A percentile compares a stretch with the other conserved stretches of the same genome.
These are phyloP conservation scores for Pelmatolapia mariae DNA, from an alignment of 2,113 vertebrate species.

Conservation along the genomic window DNA sequence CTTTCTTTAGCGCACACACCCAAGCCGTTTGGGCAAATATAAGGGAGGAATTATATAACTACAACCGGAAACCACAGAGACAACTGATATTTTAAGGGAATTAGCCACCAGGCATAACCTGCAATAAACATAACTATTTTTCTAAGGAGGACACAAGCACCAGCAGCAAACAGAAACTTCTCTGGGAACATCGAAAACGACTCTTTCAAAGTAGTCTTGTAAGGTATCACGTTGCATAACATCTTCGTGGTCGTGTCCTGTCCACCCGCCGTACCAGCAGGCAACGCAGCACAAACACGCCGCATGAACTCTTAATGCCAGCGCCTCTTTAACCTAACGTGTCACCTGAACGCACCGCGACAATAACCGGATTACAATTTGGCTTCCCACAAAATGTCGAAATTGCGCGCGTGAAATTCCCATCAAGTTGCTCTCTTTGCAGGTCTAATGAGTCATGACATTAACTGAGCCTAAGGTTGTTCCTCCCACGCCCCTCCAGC, in stretches of 20 bases:
- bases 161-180: background rate
- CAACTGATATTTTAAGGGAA: background rate
- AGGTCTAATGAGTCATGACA: slow-evolving; percentile 64
- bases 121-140: background rate
- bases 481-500: slow-evolving; percentile 54
- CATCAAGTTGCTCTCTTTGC: background rate
- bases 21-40: background rate
- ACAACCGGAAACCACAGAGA: background rate
- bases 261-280: background rate
- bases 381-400: background rate
- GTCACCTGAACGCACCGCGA: slow-evolving; percentile 20
- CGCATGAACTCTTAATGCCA: background rate
- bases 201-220: background rate
- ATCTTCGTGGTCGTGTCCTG: background rate
- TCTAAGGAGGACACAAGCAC: background rate
- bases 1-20: background rate
- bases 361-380: slow-evolving; percentile 10
- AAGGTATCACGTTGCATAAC: background rate
- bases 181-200: background rate
- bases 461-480: slow-evolving; percentile 19
- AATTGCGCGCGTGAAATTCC: background rate
- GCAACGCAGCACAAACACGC: background rate
- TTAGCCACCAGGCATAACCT: background rate
- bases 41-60: background rate
- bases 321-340: background rate